Percentiles rank a stretch among this genome's conserved stretches.
Evolutionary conservation across 1,140 invertebrate species (phyloP).

Genomic region (Drosophila seguyi): DNA sequence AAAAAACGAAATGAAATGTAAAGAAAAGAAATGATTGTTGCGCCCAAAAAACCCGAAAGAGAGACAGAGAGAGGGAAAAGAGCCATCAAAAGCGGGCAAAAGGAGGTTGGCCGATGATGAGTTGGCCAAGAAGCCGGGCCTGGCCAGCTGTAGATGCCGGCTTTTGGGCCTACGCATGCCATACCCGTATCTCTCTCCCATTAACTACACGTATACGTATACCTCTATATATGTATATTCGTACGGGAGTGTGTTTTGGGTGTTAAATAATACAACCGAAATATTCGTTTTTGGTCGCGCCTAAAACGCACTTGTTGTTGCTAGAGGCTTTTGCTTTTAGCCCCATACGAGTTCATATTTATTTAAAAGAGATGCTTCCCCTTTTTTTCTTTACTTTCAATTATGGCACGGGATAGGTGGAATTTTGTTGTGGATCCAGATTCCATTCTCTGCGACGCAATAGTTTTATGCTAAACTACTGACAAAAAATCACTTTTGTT

Average conservation of each 20-base stretch:
- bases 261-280: conserved; percentile 72
- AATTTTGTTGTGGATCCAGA: conserved; percentile 54
- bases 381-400: conserved; percentile 72
- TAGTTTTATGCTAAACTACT: conserved; percentile 63
- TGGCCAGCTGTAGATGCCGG: conserved; percentile 49
- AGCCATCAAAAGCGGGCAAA: conserved; percentile 59
- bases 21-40: conserved; percentile 78
- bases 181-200: conserved; percentile 34
- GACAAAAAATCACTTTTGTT: conserved; percentile 57
- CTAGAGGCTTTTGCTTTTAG: conserved; percentile 44
- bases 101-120: conserved; percentile 43
- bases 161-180: conserved; percentile 57
- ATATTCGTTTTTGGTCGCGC: conserved; percentile 38
- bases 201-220: conserved; percentile 5
- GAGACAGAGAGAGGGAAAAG: conserved; percentile 33
- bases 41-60: conserved; percentile 42
- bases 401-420: conserved; percentile 49
- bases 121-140: conserved; percentile 51
- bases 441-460: conserved; percentile 64
- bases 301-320: conserved; percentile 77
- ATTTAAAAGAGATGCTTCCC: conserved; percentile 47
- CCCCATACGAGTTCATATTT: conserved; percentile 48
- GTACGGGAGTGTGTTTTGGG: conserved; percentile 41
- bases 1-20: conserved; percentile 64
- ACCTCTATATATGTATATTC: conserved; percentile 6